Base-by-base conservation (phyloP, 1,140 invertebrate genomes). In the Drosophila lowei region DNA sequence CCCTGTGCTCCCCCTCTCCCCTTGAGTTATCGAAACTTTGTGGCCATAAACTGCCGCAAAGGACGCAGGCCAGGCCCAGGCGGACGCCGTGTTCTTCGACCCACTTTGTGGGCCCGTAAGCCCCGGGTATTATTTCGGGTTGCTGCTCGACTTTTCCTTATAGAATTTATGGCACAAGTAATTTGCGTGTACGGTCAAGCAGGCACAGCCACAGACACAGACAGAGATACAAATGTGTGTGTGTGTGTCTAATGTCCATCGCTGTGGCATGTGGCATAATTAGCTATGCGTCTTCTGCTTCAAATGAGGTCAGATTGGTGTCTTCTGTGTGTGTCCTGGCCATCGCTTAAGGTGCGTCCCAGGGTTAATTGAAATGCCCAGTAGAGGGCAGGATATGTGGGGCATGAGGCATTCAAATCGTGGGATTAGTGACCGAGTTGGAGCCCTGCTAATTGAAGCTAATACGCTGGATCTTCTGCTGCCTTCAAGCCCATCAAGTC, bases 151-250 rank as follows among this genome's bases (percentile, higher is more conserved):
- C 78, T 81, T 83, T 77, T 77, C 81, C 50, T 61, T 54, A 34
- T 57, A 56, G 71, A 88, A 89, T 88, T 88, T 88, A 88, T 88
- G 83, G 88, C 84, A 88, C 75, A 88, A 88, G 84, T 88, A 83
- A 88, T 88, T 88, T 88, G 83, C 75, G 84, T 89, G 84, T 89
- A 88, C 84, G 83, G 83, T 88, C 83, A 85, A 86, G 81, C 77
- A 64, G 58, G 52, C 67, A 64, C 52, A 57, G 50, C 38, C 70
- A 38, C 47, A 57, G 42, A 43, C 49, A 61, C 70, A 57, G 65
- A 28, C 64, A 62, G 66, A 70, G 56, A 49, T 13, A 67, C 47
- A 43, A 7, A 50, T 23, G 65, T 42, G 23, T 38, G 1, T 38
- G 50, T 66, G 56, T 74, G 55, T 65, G 60, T 72, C 58, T 72